phyloP scores from a whole-genome alignment of 2,113 vertebrate genomes.

The Oenanthe oenanthe region DNA sequence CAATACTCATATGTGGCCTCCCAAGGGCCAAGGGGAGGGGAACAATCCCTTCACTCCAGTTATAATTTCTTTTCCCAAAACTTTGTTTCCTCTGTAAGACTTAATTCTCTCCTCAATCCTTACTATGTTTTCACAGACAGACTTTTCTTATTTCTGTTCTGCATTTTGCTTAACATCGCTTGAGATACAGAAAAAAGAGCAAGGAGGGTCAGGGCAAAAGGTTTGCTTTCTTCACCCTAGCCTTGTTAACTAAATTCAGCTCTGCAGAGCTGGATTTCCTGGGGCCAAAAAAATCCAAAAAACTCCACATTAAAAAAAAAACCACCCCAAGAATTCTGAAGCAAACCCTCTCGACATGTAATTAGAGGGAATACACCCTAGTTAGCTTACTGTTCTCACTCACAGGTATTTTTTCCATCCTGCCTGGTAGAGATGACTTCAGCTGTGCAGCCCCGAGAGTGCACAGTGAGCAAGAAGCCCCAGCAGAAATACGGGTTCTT shows the following conservation, averaged over 20 bases:
- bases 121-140: not conserved
- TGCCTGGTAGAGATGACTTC: conserved; percentile 79
- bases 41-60: not conserved
- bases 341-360: not conserved
- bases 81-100: not conserved
- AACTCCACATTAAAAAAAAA: not conserved
- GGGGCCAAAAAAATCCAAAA: not conserved
- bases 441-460: conserved; percentile 78
- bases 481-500: conserved; percentile 88
- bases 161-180: not conserved
- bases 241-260: not conserved
- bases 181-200: not conserved
- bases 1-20: not conserved
- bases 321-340: not conserved
- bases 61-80: not conserved
- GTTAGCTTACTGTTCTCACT: not conserved
- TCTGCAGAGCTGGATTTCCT: not conserved
- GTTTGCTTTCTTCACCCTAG: not conserved
- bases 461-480: conserved; percentile 81
- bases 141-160: not conserved
- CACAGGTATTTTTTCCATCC: not conserved
- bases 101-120: not conserved
- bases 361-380: not conserved
- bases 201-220: not conserved
- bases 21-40: not conserved